These are phyloP conservation scores for Enteromius radiatus DNA, from an alignment of 2,797 vertebrate genomes.

Conservation along the genomic window DNA sequence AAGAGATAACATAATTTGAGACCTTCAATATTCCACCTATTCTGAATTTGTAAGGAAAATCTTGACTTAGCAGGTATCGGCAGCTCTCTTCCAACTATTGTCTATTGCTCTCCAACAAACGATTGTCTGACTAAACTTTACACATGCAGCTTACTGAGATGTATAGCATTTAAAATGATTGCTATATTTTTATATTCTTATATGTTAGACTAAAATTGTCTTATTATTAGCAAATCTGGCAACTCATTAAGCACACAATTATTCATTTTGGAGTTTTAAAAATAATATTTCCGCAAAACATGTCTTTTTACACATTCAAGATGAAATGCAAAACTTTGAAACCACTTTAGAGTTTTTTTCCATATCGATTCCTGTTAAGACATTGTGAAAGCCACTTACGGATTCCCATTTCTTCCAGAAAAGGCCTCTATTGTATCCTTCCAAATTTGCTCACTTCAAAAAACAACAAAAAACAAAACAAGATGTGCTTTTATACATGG, in stretches of 20 bases:
- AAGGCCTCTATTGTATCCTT: not conserved
- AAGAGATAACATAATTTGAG: slow-evolving; percentile 39
- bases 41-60: slow-evolving; percentile 13
- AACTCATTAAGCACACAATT: not conserved
- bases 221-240: not conserved
- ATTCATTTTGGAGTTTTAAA: not conserved
- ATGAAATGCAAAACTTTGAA: not conserved
- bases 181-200: not conserved
- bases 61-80: not conserved
- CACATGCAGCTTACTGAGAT: not conserved
- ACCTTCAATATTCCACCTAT: not conserved
- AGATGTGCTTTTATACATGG: slow-evolving; percentile 70
- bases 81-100: not conserved
- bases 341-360: not conserved
- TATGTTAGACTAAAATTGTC: not conserved
- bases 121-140: not conserved
- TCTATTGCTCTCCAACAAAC: slow-evolving; percentile 9
- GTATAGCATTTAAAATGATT: not conserved
- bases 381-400: not conserved
- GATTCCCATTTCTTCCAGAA: not conserved
- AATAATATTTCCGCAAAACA: not conserved
- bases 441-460: slow-evolving; percentile 19
- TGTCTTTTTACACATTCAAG: not conserved
- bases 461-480: not conserved
- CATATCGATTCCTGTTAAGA: not conserved